Base-by-base conservation (phyloP, 1,140 invertebrate species). In the Riptortus pedestris region DNA sequence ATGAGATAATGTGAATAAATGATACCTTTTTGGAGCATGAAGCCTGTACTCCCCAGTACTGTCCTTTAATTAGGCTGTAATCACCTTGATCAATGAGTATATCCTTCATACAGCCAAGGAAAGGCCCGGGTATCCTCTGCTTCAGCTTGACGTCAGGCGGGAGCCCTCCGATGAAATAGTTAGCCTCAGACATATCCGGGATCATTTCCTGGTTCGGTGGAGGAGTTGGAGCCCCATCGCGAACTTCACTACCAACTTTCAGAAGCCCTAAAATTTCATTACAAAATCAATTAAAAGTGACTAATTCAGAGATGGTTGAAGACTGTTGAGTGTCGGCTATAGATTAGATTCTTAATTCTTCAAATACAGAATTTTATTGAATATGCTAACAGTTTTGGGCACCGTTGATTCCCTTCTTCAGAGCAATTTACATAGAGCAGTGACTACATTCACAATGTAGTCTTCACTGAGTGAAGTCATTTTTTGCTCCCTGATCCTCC, bases 91-190 rank as follows among this genome's bases (percentile, higher is more conserved):
- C 84, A 0, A 93, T 81, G 52, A 86, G 79, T 1, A 93, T 78
- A 60, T 87, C 85, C 14, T 85, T 84, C 76, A 95, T 83, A 70
- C 90, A 93, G 5, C 91, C 91, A 20, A 90, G 75, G 72, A 90
- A 86, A 0, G 86, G 81, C 63, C 79, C 74, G 29, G 78, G 78
- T 1, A 78, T 71, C 2, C 70, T 66, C 1, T 3, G 78, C 71
- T 22, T 77, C 52, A 9, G 71, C 65, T 3, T 69, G 67, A 81
- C 82, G 69, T 84, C 85, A 2, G 89, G 88, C 20, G 90, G 85
- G 11, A 88, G 78, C 0, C 91, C 91, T 9, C 90, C 91, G 67
- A 91, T 79, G 73, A 87, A 92, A 71, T 85, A 87, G 38, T 79
- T 75, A 0, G 81, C 81, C 62, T 74, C 73, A 0, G 76, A 73